Evolutionary conservation across 2,888 invertebrate species (phyloP).

Genomic region (Orthonevra nobilis): DNA sequence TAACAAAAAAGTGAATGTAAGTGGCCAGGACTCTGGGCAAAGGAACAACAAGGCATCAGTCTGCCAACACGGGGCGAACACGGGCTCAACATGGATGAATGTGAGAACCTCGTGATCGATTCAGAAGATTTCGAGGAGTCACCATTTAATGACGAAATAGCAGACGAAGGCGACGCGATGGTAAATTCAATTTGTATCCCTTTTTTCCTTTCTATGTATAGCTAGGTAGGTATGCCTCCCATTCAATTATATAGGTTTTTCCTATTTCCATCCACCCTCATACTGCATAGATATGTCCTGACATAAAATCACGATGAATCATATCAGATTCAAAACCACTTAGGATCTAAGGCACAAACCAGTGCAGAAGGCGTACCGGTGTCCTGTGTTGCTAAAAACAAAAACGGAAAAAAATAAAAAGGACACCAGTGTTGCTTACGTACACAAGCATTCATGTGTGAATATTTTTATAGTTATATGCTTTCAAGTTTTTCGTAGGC

Average conservation of each 20-base stretch:
- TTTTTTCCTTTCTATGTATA: no score
- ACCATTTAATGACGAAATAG: constrained; percentile 72
- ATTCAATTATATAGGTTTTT: not conserved
- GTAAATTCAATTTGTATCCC: constrained; percentile 61
- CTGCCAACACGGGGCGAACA: constrained; percentile 70
- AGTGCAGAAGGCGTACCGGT: constrained; percentile 29
- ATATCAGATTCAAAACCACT: constrained; percentile 52
- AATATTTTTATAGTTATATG: constrained; percentile 31
- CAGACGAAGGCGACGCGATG: constrained; percentile 71
- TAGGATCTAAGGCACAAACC: constrained; percentile 49
- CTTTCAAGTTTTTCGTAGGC: constrained; percentile 19
- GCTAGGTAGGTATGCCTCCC: constrained; percentile 8
- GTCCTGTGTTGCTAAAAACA: constrained; percentile 9
- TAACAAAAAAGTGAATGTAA: constrained; percentile 61
- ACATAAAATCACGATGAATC: constrained; percentile 62
- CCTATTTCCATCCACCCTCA: not conserved
- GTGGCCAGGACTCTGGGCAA: constrained; percentile 46
- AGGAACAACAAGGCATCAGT: constrained; percentile 69
- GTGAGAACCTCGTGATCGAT: constrained; percentile 80
- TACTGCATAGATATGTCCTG: constrained; percentile 13
- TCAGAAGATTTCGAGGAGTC: constrained; percentile 77
- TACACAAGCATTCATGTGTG: constrained; percentile 3
- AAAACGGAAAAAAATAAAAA: no score
- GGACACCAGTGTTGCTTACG: constrained; percentile 41
- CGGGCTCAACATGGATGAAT: constrained; percentile 80